Evolutionary conservation across 37 sponge, comb jelly and placozoan species (phyloP), one percentile per base, ranked within the genome.

Genomic region (Cliona cf. orientalis): DNA sequence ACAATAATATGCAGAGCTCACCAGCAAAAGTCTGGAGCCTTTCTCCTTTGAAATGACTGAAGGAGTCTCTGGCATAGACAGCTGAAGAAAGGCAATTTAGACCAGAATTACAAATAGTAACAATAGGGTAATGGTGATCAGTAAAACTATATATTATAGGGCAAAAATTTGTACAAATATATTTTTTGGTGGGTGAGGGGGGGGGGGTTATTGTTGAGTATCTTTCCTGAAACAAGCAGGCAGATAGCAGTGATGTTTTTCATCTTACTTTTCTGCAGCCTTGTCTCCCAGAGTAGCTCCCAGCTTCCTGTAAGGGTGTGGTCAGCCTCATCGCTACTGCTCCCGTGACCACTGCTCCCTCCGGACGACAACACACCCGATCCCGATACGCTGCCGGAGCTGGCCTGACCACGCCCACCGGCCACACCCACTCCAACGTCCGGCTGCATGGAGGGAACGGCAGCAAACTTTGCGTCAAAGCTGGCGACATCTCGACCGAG

Each of bases 401-500:
- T 3, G 29, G 73, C 31, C 35, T 17, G 14, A 26, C 73, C 73
- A 49, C 55, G 73, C 44, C 46, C 46, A 58, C 60, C 42, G 40
- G 60, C 36, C 63, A 61, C 63, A 61, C 63, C 63, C 63, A 26
- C 28, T n/a, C 63, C 26, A n/a, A 5, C 66, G 49, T 14, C 55
- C 39, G 56, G 17, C n/a, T n/a, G n/a, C n/a, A n/a, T n/a, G n/a
- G n/a, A n/a, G n/a, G 66, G 2, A 42, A 78, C 37, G 5, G 46
- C 37, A 2, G 74, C 39, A 58, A 85, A 85, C 71, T 77, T 85
- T 9, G 77, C 77, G n/a, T 85, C 86, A 59, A 85, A 85, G 33
- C 36, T 74, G 34, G 66, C 69, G 19, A 68, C 63, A 12, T 75
- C 22, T 7, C 76, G 71, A 14, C 28, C 55, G 22, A 82, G 57